Conservation (phyloP, 2,888 invertebrate genomes). For the Tolmerus cingulatus region DNA sequence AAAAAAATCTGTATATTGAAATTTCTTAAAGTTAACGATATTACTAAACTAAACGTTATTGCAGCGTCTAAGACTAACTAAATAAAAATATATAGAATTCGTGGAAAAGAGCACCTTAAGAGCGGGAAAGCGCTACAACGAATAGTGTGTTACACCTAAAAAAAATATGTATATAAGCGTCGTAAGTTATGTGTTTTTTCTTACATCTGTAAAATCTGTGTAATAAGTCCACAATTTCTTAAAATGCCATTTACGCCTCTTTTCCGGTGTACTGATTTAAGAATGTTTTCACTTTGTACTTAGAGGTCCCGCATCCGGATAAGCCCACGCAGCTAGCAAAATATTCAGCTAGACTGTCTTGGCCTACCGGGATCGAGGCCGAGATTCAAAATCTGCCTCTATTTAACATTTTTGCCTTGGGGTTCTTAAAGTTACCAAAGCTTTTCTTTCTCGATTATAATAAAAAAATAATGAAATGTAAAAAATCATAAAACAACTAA, state of each 20-base stretch:
- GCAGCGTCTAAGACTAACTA: constrained; percentile 28
- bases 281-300: constrained; percentile 29
- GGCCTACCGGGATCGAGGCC: not conserved
- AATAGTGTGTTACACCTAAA: constrained; percentile 30
- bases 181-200: constrained; percentile 1
- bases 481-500: constrained; percentile 9
- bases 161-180: constrained; percentile 31
- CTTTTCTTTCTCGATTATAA: not conserved
- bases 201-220: not conserved
- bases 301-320: not conserved
- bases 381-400: not conserved
- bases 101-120: constrained; percentile 32
- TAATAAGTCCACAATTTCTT: constrained; percentile 21
- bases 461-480: not conserved
- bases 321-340: not conserved
- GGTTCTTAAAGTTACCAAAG: not conserved
- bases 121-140: constrained; percentile 20
- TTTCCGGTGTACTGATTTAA: constrained; percentile 7
- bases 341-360: not conserved
- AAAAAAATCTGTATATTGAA: not conserved
- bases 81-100: constrained; percentile 4
- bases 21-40: not conserved
- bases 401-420: not conserved
- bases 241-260: constrained; percentile 11
- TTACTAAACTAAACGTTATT: constrained; percentile 22